Conservation (phyloP, 1,140 invertebrate species). For the Drosophila littoralis region DNA sequence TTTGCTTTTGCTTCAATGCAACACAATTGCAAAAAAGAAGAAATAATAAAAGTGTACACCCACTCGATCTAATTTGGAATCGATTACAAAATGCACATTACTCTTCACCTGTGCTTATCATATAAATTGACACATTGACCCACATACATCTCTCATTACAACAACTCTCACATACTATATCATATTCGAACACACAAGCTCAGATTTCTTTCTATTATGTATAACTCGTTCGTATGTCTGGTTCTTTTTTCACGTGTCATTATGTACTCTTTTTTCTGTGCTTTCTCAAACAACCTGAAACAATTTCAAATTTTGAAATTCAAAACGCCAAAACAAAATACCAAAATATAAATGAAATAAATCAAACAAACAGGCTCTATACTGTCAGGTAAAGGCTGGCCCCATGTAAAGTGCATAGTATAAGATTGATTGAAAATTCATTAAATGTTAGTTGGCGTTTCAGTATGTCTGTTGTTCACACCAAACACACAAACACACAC, state of each 20-base stretch:
- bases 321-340: slow-evolving; percentile 8
- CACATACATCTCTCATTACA: slow-evolving; percentile 32
- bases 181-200: slow-evolving; percentile 16
- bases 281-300: slow-evolving; percentile 48
- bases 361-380: slow-evolving; percentile 60
- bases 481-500: slow-evolving; percentile 14
- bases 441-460: slow-evolving; percentile 79
- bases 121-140: slow-evolving; percentile 67
- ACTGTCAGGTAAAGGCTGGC: slow-evolving; percentile 77
- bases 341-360: slow-evolving; percentile 1
- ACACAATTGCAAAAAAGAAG: slow-evolving; percentile 39
- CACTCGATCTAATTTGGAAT: slow-evolving; percentile 52
- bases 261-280: slow-evolving; percentile 68
- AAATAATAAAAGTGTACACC: slow-evolving; percentile 44
- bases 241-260: slow-evolving; percentile 56
- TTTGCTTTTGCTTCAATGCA: slow-evolving; percentile 61
- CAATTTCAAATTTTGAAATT: slow-evolving; percentile 47
- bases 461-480: slow-evolving; percentile 72
- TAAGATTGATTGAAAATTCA: slow-evolving; percentile 64
- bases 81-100: slow-evolving; percentile 48
- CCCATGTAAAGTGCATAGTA: slow-evolving; percentile 32
- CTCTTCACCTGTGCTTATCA: slow-evolving; percentile 56
- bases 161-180: slow-evolving; percentile 4
- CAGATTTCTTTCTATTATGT: slow-evolving; percentile 43
- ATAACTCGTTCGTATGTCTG: slow-evolving; percentile 46